A percentile compares a stretch with the other conserved stretches of the same genome.
Evolutionary conservation across 2,113 vertebrate genomes (phyloP).

Genomic region (Seriola aureovittata): DNA sequence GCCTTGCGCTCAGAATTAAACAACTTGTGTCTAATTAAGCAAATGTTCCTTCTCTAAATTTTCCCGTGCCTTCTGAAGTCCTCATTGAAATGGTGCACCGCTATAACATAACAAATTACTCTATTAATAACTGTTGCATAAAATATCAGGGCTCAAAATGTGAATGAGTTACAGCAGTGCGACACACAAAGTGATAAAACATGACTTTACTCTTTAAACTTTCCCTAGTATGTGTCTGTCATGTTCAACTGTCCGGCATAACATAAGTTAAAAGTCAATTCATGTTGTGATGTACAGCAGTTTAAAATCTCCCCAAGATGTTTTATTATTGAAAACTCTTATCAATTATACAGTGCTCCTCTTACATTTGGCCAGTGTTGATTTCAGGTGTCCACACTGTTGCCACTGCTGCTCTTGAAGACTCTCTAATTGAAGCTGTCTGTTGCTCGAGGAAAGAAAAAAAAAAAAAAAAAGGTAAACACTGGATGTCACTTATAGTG

Average conservation of each 20-base stretch:
- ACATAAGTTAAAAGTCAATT: neutral
- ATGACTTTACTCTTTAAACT: neutral
- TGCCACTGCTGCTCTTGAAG: conserved; percentile 50
- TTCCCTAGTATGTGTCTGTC: neutral
- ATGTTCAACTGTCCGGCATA: neutral
- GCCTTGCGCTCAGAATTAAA: conserved; percentile 34
- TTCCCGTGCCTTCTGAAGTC: conserved; percentile 12
- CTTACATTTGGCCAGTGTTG: conserved; percentile 53
- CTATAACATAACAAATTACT: conserved; percentile 64
- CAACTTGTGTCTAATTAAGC: conserved; percentile 52
- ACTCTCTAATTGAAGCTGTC: conserved; percentile 67
- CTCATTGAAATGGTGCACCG: conserved; percentile 19
- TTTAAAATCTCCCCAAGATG: conserved; percentile 39
- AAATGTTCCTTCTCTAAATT: conserved; percentile 22
- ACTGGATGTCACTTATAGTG: neutral
- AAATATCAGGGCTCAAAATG: conserved; percentile 85
- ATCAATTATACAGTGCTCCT: neutral
- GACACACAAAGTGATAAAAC: conserved; percentile 65
- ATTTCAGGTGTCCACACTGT: conserved; percentile 61
- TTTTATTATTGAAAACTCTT: conserved; percentile 43
- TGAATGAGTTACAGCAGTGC: conserved; percentile 87
- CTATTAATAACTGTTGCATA: conserved; percentile 61
- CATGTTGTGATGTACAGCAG: neutral
- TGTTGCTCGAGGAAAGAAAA: conserved; percentile 16
- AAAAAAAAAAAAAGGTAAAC: neutral